A percentile compares a stretch with the other conserved stretches of the same genome.
phyloP scores from a whole-genome alignment of 2,113 vertebrate genomes.

The Laterallus jamaicensis region DNA sequence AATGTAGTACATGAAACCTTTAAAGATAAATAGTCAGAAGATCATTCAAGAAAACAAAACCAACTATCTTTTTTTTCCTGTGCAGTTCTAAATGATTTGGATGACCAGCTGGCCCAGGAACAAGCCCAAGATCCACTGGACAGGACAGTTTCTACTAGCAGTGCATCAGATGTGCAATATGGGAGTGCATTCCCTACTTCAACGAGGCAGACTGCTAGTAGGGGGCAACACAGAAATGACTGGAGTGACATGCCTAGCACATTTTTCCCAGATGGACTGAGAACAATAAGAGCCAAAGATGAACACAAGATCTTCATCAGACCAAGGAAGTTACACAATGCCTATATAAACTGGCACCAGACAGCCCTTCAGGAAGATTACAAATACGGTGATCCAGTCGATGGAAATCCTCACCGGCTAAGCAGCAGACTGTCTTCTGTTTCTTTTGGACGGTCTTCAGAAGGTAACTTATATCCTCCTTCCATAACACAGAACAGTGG shows the following conservation, averaged over 20 bases:
- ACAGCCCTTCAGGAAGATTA: constrained; percentile 49
- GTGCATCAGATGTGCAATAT: constrained; percentile 2
- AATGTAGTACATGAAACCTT: neutral
- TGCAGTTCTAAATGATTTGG: constrained; percentile 80
- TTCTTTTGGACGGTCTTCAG: constrained; percentile 63
- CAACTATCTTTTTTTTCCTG: neutral
- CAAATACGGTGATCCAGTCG: neutral
- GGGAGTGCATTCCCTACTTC: neutral
- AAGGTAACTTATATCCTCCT: constrained; percentile 72
- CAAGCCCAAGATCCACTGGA: constrained; percentile 50
- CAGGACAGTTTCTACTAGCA: neutral
- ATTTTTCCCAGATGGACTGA: constrained; percentile 70
- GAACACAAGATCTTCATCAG: constrained; percentile 73
- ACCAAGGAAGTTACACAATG: constrained; percentile 74
- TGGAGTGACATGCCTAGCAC: constrained; percentile 51
- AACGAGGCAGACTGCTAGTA: neutral
- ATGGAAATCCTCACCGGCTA: constrained; percentile 44
- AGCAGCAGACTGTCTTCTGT: constrained; percentile 11
- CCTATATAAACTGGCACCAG: constrained; percentile 69
- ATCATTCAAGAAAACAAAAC: neutral
- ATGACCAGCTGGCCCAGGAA: constrained; percentile 78
- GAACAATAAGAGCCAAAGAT: constrained; percentile 71
- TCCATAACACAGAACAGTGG: constrained; percentile 33
- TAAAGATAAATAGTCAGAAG: neutral
- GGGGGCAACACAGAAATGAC: constrained; percentile 37